phyloP scores from a whole-genome alignment of 2,888 invertebrate genomes.

The Nomada ruficornis region DNA sequence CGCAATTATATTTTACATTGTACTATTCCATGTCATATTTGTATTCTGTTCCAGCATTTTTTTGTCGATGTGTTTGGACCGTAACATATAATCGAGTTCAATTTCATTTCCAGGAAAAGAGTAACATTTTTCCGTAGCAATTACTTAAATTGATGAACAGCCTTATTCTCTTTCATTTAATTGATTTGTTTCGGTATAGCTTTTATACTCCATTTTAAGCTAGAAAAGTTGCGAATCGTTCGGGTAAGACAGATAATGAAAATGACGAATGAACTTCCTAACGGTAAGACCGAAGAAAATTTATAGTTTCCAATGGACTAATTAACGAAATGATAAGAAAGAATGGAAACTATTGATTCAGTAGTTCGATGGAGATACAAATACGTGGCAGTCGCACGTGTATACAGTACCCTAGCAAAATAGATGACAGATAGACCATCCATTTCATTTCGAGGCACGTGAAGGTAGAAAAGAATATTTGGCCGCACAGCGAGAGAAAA shows the following conservation, averaged over 20 bases:
- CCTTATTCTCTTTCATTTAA: no score
- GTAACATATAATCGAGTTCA: no score
- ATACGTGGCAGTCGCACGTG: background rate
- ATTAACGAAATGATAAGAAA: background rate
- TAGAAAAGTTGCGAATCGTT: no score
- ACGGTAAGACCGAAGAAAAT: background rate
- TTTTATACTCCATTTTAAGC: no score
- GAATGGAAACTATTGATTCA: background rate
- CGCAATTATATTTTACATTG: no score
- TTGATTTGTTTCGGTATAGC: no score
- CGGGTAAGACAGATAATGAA: background rate
- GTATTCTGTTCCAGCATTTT: no score
- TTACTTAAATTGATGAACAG: background rate
- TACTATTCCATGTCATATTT: no score
- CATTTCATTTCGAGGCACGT: slow-evolving; percentile 74
- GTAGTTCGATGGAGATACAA: background rate
- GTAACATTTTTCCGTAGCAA: background rate
- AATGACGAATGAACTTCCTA: background rate
- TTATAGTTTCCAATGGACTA: background rate
- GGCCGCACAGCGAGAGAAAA: slow-evolving; percentile 77
- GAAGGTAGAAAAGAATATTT: slow-evolving; percentile 76
- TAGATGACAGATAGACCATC: slow-evolving; percentile 76
- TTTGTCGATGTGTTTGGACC: no score
- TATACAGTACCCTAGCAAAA: slow-evolving; percentile 76
- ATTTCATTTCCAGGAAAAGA: background rate